Conservation (phyloP, 2,888 invertebrate species). For the Acanthoscelides obtectus region DNA sequence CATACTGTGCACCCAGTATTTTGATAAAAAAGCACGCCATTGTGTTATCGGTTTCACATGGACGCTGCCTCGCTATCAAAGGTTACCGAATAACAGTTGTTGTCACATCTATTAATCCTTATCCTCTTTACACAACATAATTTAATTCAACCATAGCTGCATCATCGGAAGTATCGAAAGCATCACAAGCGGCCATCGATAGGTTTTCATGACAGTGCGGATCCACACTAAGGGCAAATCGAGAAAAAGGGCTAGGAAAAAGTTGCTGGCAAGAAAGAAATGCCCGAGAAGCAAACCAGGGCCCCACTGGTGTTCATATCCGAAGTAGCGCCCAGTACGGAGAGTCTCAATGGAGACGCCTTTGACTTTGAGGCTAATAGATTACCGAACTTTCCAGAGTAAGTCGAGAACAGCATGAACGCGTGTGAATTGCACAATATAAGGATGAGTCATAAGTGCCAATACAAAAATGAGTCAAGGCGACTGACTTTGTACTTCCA, state of each 20-base stretch:
- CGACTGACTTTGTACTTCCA: too few species aligned
- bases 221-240: background rate
- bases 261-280: background rate
- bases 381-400: background rate
- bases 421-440: too few species aligned
- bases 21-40: background rate
- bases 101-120: background rate
- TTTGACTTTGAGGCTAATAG: background rate
- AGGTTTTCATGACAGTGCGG: background rate
- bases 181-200: background rate
- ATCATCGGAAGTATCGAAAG: background rate
- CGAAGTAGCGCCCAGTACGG: conserved; percentile 16
- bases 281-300: background rate
- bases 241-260: background rate
- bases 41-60: background rate
- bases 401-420: background rate
- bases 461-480: too few species aligned
- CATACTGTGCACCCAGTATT: background rate
- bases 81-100: background rate
- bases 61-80: background rate
- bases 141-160: background rate
- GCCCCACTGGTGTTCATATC: conserved; percentile 19
- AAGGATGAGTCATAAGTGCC: too few species aligned
- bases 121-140: background rate
- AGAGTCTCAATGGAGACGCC: conserved; percentile 7